Evolutionary conservation across 2,113 vertebrate genomes (phyloP), one percentile per base, ranked within the genome.

Genomic region (Pogona vitticeps): DNA sequence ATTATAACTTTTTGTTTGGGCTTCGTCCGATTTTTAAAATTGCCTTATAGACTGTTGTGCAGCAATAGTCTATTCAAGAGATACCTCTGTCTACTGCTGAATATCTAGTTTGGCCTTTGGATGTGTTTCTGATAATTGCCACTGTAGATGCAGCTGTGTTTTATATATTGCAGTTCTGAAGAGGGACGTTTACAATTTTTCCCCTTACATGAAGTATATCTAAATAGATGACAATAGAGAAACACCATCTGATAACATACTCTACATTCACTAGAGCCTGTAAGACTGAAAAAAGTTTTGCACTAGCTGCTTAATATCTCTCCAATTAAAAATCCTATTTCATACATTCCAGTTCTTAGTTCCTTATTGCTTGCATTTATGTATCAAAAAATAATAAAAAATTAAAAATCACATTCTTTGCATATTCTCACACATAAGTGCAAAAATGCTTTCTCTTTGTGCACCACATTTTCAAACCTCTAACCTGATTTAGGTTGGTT

Each of bases 371-470:
- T n/a, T 84, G 58, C 26, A 84, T 65, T 76, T 42, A 67, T 75
- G 82, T 33, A 75, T 75, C 6, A 2, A 59, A 46, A 20, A n/a
- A n/a, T n/a, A n/a, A n/a, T n/a, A n/a, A n/a, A n/a, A n/a, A n/a
- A n/a, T n/a, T n/a, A 84, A 84, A 65, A 2, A 65, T 65, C 33
- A 67, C 46, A 70, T 63, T 78, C 31, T 87, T 71, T 23, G 59
- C 68, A 88, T 40, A 91, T 76, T 88, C 73, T 79, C 83, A 82
- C 90, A 89, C 26, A 92, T 89, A 92, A 85, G 36, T 82, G 59
- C 63, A 90, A 78, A 33, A 80, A 81, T 63, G 86, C n/a, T 83
- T 91, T 33, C 84, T 90, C 80, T 15, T 94, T 61, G 40, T 86
- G 80, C 80, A 33, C 91, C 85, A 68, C 71, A 65, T 87, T 91